phyloP scores from a whole-genome alignment of 2,888 invertebrate species.

The Allophyes oxyacanthae region DNA sequence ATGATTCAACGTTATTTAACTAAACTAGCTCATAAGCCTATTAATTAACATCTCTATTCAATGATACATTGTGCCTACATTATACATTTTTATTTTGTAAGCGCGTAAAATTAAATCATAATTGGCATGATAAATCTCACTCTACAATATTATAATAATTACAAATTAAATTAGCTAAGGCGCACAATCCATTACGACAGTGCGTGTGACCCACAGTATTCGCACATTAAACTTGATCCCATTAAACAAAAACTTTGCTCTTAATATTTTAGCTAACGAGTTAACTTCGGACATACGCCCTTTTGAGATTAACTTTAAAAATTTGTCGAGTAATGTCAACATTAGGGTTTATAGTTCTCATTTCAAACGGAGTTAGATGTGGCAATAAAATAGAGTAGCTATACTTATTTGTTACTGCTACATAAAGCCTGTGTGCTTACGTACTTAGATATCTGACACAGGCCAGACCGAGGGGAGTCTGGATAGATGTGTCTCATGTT shows the following conservation, averaged over 20 bases:
- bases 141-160: slow-evolving; percentile 22
- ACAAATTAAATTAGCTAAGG: slow-evolving; percentile 44
- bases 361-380: slow-evolving; percentile 34
- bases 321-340: slow-evolving; percentile 51
- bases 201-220: slow-evolving; percentile 55
- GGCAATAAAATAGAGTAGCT: slow-evolving; percentile 41
- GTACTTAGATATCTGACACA: slow-evolving; percentile 15
- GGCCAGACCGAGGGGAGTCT: neutral
- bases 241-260: slow-evolving; percentile 82
- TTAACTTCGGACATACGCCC: slow-evolving; percentile 73
- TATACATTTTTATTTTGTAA: too few species aligned
- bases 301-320: slow-evolving; percentile 70
- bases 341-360: slow-evolving; percentile 50
- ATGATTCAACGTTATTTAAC: too few species aligned
- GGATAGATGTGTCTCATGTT: slow-evolving; percentile 1
- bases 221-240: slow-evolving; percentile 73
- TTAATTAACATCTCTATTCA: too few species aligned
- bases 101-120: neutral
- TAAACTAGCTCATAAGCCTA: too few species aligned
- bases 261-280: slow-evolving; percentile 82
- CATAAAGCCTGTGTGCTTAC: slow-evolving; percentile 28
- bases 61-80: too few species aligned
- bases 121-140: neutral
- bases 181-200: slow-evolving; percentile 38
- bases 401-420: slow-evolving; percentile 26